phyloP scores from a whole-genome alignment of 1,140 invertebrate species.

The Planococcus citri region DNA sequence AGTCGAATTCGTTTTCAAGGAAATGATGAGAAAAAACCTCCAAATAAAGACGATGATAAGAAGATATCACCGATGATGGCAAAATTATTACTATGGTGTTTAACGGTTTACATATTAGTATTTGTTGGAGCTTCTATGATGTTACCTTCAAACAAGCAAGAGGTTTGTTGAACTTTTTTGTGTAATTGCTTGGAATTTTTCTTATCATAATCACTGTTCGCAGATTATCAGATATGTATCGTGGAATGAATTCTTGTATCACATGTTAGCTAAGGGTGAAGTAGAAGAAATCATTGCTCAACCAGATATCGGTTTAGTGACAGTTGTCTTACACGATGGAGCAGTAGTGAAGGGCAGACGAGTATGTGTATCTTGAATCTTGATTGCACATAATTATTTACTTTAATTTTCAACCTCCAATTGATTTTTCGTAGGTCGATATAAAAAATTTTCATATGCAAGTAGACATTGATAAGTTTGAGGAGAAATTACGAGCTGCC shows the following conservation, averaged over 20 bases:
- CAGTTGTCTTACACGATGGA: conserved; percentile 68
- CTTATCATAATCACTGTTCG: background rate
- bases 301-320: conserved; percentile 69
- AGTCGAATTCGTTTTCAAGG: background rate
- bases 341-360: conserved; percentile 72
- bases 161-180: background rate
- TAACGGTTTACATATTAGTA: background rate
- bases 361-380: conserved; percentile 39
- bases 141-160: background rate
- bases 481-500: conserved; percentile 71
- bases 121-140: background rate
- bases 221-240: conserved; percentile 52
- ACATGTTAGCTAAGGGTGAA: conserved; percentile 85
- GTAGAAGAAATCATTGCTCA: conserved; percentile 74
- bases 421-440: conserved; percentile 38
- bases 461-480: conserved; percentile 66
- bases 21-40: background rate
- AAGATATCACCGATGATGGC: background rate
- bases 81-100: background rate
- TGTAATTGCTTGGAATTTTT: background rate
- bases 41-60: background rate
- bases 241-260: conserved; percentile 90
- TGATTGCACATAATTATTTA: background rate
- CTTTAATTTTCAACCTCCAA: background rate
- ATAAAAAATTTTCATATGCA: conserved; percentile 65